Percentiles rank a stretch among this genome's conserved stretches.
phyloP scores from a whole-genome alignment of 2,797 vertebrate genomes.

The Syndactyla subalaris region DNA sequence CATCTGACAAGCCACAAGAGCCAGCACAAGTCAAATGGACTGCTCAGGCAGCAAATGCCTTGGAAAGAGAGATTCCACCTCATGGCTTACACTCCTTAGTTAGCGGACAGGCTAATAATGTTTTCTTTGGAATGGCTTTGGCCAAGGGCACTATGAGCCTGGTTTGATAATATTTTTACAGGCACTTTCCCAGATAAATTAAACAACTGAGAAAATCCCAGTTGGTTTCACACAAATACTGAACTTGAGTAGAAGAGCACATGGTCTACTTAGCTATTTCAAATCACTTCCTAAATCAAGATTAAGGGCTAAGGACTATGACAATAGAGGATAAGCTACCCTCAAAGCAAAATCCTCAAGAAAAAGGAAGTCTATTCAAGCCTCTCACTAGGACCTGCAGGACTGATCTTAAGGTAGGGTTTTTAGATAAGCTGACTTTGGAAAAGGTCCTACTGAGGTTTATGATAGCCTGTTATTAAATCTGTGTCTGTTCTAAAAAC shows the following conservation, averaged over 20 bases:
- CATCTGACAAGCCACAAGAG: neutral
- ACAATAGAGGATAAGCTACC: neutral
- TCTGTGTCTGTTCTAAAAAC: neutral
- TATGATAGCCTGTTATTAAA: neutral
- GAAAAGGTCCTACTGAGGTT: neutral
- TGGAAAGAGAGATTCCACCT: neutral
- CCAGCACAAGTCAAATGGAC: neutral
- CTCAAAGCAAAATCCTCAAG: neutral
- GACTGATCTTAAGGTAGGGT: neutral
- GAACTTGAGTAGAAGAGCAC: neutral
- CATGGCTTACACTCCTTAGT: neutral
- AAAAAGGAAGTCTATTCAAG: neutral
- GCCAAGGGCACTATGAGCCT: neutral
- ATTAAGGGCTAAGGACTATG: neutral
- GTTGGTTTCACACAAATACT: neutral
- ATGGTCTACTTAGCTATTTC: neutral
- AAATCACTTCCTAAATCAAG: constrained; percentile 9
- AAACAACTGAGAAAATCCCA: neutral
- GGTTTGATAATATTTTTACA: neutral
- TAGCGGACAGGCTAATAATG: neutral
- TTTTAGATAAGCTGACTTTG: neutral
- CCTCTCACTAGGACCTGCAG: neutral
- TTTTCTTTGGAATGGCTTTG: neutral
- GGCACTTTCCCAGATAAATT: neutral
- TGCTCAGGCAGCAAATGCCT: neutral